These are phyloP conservation scores for Zoanthus sansibaricus DNA, from an alignment of 92 coral and sea anemone species.

Conservation along the genomic window DNA sequence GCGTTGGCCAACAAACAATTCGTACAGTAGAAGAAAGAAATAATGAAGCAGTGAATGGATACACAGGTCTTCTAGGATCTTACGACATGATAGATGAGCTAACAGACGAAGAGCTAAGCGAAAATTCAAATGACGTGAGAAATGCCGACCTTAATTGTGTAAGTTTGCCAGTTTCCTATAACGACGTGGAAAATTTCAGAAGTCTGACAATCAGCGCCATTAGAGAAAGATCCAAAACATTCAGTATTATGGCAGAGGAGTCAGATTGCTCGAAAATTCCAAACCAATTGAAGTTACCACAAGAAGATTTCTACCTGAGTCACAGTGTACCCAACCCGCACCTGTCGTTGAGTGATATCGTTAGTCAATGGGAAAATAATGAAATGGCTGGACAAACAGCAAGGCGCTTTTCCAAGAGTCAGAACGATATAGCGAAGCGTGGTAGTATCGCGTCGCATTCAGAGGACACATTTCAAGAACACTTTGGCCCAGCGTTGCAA, in stretches of 20 bases:
- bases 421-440: constrained; percentile 48
- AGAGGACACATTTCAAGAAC: constrained; percentile 86
- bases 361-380: constrained; percentile 62
- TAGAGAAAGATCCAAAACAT: constrained; percentile 76
- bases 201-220: constrained; percentile 75
- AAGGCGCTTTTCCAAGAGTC: constrained; percentile 71
- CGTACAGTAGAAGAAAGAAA: constrained; percentile 19
- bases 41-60: constrained; percentile 31
- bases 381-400: constrained; percentile 17
- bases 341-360: constrained; percentile 61
- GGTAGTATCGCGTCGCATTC: constrained; percentile 30
- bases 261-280: neutral
- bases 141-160: neutral
- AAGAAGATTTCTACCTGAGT: constrained; percentile 46
- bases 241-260: constrained; percentile 51
- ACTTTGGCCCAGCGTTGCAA: constrained; percentile 94
- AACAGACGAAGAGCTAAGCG: constrained; percentile 47
- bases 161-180: neutral
- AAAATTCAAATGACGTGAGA: neutral
- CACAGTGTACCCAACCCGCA: constrained; percentile 73
- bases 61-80: constrained; percentile 64
- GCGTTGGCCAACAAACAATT: constrained; percentile 29
- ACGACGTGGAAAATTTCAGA: constrained; percentile 66
- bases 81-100: constrained; percentile 81
- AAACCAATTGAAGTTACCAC: constrained; percentile 5